Percentiles rank a stretch among this genome's conserved stretches.
phyloP scores from a whole-genome alignment of 2,113 vertebrate genomes.

The Parotia lawesii region DNA sequence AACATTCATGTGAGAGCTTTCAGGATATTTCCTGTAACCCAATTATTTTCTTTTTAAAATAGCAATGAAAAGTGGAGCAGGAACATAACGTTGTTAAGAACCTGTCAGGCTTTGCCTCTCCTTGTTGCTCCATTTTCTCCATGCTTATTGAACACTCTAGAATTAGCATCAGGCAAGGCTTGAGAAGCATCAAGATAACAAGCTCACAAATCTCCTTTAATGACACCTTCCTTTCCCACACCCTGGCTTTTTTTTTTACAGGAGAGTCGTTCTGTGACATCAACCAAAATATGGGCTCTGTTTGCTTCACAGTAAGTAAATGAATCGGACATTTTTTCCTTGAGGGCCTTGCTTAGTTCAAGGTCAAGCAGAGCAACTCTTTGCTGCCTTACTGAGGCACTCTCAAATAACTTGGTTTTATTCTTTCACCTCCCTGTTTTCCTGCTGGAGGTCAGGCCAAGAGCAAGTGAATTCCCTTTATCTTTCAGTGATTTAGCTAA shows the following conservation, averaged over 20 bases:
- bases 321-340: not conserved
- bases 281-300: not conserved
- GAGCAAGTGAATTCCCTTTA: slow-evolving; percentile 4
- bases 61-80: slow-evolving; percentile 19
- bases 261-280: not conserved
- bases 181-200: slow-evolving; percentile 3
- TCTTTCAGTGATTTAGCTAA: not conserved
- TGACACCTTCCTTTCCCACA: not conserved
- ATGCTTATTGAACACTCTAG: not conserved
- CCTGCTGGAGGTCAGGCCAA: not conserved
- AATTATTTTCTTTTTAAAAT: slow-evolving; percentile 20
- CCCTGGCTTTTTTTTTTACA: not conserved
- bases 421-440: slow-evolving; percentile 10
- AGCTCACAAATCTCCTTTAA: not conserved
- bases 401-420: not conserved
- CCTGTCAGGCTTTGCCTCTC: not conserved
- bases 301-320: not conserved
- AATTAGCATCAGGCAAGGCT: not conserved
- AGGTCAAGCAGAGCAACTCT: not conserved
- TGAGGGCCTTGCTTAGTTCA: not conserved
- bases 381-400: not conserved
- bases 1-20: not conserved
- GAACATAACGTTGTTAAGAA: not conserved
- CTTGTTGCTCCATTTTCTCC: not conserved
- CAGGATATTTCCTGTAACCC: not conserved